Base-by-base conservation (phyloP, 1,140 invertebrate species). In the Drosophila parabipectinata region DNA sequence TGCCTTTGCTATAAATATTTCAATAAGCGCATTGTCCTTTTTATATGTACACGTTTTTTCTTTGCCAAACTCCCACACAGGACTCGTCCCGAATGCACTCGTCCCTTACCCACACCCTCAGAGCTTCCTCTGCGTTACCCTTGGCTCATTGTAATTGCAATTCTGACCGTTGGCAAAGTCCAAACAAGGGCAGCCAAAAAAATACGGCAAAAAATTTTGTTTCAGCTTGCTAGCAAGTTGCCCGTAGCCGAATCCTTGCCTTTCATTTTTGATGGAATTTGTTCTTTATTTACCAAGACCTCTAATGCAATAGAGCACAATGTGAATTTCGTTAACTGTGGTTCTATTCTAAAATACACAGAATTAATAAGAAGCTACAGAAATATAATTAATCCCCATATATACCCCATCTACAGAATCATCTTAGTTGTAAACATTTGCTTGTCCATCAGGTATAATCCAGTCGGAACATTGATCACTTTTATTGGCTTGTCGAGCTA, bases 211-310 rank as follows among this genome's bases (percentile, higher is more conserved):
- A 45, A 59, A 71, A 15, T 18, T 37, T 12, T 37, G 34, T 37
- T 37, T 37, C 14, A 44, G 41, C 14, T 44, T 44, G 10, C 69
- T 58, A 10, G 41, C 24, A 54, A 71, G 18, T 47, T 21, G 44
- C 44, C 12, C 37, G 30, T 28, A 14, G 39, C 54, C 51, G 60
- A 30, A 59, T 59, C 68, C 67, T 61, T 62, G 55, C 64, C 61
- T 68, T 77, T 73, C 77, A 85, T 68, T 60, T 74, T 85, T 78
- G 75, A 85, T 78, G 59, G 64, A 81, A 87, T 75, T 81, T 75
- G 61, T 71, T 34, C 50, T 44, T 64, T 74, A 81, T 81, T 81
- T 78, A 58, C 77, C 64, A 57, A 4, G 26, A 4, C 53, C 58
- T 50, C 47, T 73, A 60, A 30, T 24, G 4, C 28, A 57, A 14